Percentiles rank a stretch among this genome's conserved stretches.
These are phyloP conservation scores for Heliconius charithonia DNA, from an alignment of 2,888 invertebrate species.

Conservation along the genomic window DNA sequence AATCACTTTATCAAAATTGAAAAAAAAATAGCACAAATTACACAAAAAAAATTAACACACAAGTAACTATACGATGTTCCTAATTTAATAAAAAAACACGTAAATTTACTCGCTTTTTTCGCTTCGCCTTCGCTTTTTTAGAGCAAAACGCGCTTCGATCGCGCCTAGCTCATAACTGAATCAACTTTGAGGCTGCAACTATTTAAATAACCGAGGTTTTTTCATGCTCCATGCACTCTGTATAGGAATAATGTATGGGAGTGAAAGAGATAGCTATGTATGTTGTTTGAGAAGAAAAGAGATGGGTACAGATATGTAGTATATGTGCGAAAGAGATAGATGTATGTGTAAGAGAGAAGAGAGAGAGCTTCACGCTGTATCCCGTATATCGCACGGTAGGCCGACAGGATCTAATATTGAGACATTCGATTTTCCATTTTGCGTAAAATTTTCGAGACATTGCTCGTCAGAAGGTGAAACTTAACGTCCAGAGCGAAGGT, in stretches of 20 bases:
- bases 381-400: too few species aligned
- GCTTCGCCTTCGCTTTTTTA: neutral
- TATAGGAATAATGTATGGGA: neutral
- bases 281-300: neutral
- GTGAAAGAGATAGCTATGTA: neutral
- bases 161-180: slow-evolving; percentile 64
- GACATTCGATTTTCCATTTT: too few species aligned
- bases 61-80: slow-evolving; percentile 61
- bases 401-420: too few species aligned
- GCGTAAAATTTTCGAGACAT: neutral
- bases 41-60: slow-evolving; percentile 54
- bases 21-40: slow-evolving; percentile 55
- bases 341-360: too few species aligned
- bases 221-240: slow-evolving; percentile 2
- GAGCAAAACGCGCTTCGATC: slow-evolving; percentile 61
- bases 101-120: slow-evolving; percentile 65
- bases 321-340: too few species aligned
- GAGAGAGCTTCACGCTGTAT: too few species aligned
- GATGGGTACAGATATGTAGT: too few species aligned
- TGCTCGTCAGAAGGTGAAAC: neutral
- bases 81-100: slow-evolving; percentile 44
- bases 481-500: too few species aligned
- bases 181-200: slow-evolving; percentile 52
- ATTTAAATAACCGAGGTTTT: slow-evolving; percentile 14
- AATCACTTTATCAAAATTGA: slow-evolving; percentile 49